phyloP scores from a whole-genome alignment of 2,888 invertebrate genomes.

The Drosophila meridionalis region DNA sequence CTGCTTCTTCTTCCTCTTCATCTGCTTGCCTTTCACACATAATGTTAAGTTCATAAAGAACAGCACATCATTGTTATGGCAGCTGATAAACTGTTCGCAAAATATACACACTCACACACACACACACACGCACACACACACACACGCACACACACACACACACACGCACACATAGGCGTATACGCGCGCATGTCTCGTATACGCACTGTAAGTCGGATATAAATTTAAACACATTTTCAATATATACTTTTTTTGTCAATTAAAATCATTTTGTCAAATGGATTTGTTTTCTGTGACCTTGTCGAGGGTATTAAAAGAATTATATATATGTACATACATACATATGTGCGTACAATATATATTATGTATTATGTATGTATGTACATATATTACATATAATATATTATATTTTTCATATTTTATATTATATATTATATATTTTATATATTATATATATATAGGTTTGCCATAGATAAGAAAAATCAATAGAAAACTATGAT shows the following conservation, averaged over 20 bases:
- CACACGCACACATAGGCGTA: conserved; percentile 6
- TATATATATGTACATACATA: background rate
- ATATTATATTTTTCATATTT: no score
- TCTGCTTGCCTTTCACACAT: conserved; percentile 43
- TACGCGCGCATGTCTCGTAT: conserved; percentile 14
- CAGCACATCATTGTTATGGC: conserved; percentile 65
- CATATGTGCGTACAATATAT: background rate
- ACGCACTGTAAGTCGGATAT: conserved; percentile 33
- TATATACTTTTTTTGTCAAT: background rate
- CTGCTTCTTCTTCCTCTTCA: conserved; percentile 6
- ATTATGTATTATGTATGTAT: background rate
- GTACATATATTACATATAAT: no score
- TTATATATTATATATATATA: background rate
- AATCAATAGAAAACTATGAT: no score
- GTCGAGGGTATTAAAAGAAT: background rate
- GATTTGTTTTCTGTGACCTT: conserved; percentile 5
- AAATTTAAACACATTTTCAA: conserved; percentile 22
- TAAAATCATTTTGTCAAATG: background rate
- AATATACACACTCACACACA: conserved; percentile 12
- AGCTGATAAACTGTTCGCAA: conserved; percentile 54
- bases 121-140: conserved; percentile 7
- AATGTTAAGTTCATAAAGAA: conserved; percentile 57
- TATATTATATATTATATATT: background rate
- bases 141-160: conserved; percentile 5
- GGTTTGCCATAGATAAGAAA: background rate